Evolutionary conservation across 2,797 vertebrate species (phyloP).

Genomic region (Characodon lateralis): DNA sequence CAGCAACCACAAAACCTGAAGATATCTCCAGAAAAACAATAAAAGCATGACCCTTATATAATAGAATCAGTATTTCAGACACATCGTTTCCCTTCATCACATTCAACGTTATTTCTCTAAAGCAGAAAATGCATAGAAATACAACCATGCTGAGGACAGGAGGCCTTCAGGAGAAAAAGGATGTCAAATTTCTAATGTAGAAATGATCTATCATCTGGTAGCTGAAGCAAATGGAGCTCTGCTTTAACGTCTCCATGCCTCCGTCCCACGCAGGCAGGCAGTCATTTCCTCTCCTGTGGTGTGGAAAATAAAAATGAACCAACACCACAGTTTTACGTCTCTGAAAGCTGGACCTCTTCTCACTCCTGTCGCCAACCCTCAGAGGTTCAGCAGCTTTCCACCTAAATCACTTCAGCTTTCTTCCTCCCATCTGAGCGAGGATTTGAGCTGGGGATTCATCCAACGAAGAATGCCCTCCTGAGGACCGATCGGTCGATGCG

Average conservation of each 20-base stretch:
- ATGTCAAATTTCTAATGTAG: background rate
- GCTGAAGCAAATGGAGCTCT: background rate
- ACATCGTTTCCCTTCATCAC: too few species aligned
- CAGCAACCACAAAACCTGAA: background rate
- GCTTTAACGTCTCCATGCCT: background rate
- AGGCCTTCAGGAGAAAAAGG: too few species aligned
- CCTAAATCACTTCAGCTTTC: background rate
- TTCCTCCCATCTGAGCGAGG: background rate
- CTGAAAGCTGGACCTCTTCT: slow-evolving; percentile 17
- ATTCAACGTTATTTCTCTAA: too few species aligned
- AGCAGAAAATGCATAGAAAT: too few species aligned
- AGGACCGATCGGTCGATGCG: too few species aligned
- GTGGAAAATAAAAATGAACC: slow-evolving; percentile 44
- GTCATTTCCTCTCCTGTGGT: slow-evolving; percentile 51
- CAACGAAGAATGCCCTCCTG: too few species aligned
- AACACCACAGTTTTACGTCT: slow-evolving; percentile 25
- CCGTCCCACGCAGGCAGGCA: background rate
- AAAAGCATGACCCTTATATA: background rate
- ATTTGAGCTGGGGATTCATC: background rate
- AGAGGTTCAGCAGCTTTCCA: background rate
- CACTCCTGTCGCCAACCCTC: background rate
- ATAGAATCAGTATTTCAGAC: too few species aligned
- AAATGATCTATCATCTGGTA: background rate
- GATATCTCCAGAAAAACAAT: background rate
- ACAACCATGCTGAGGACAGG: too few species aligned